Conservation (phyloP, 2,113 vertebrate species). For the Otus sunia region DNA sequence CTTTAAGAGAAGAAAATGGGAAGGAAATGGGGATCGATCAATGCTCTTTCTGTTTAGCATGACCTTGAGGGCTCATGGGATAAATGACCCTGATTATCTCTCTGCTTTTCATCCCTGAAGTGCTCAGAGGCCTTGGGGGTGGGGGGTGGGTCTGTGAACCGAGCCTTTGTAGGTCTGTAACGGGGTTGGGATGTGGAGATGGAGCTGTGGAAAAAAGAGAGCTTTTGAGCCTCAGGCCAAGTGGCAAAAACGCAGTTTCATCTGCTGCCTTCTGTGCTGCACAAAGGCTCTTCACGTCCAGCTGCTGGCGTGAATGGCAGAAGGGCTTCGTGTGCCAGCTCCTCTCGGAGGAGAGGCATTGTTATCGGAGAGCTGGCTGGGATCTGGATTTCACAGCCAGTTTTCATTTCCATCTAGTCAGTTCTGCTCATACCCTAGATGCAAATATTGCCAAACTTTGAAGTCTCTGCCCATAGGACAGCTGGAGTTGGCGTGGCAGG, state of each 20-base stretch:
- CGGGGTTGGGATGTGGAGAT: background rate
- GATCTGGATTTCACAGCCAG: background rate
- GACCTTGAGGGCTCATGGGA: background rate
- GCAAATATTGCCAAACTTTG: background rate
- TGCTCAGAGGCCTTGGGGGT: background rate
- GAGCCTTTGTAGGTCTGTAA: slow-evolving; percentile 8
- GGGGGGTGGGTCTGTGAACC: background rate
- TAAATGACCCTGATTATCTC: background rate
- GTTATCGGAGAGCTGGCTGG: background rate
- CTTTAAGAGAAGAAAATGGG: background rate
- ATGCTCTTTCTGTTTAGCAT: background rate
- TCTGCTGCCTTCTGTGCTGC: background rate
- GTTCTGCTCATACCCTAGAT: background rate
- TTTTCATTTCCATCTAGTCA: background rate
- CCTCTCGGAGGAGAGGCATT: background rate
- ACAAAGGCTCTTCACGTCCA: background rate
- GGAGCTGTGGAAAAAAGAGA: background rate
- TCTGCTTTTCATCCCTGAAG: background rate
- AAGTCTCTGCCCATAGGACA: background rate
- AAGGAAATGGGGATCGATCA: background rate
- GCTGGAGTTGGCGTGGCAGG: background rate
- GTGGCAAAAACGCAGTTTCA: background rate
- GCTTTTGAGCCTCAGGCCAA: background rate
- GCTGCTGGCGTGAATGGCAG: background rate
- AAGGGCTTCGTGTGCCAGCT: background rate